A percentile compares a stretch with the other conserved stretches of the same genome.
Evolutionary conservation across 2,797 vertebrate genomes (phyloP).

Genomic region (Etheostoma nigrum): DNA sequence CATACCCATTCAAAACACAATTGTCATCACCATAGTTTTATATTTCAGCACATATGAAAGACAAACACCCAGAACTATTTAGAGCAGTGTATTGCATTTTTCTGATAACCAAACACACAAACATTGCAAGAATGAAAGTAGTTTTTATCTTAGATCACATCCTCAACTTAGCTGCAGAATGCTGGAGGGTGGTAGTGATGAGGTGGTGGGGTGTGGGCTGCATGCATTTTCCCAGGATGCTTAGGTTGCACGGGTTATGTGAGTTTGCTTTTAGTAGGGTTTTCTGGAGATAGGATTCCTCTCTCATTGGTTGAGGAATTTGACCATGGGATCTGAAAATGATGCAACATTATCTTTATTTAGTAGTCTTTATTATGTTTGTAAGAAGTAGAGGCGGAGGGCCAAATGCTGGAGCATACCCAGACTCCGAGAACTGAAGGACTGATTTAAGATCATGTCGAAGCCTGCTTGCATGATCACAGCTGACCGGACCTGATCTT

Average conservation of each 20-base stretch:
- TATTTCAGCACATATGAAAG: constrained; percentile 61
- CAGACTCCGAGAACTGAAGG: constrained; percentile 11
- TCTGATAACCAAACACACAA: constrained; percentile 58
- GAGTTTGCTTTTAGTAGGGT: constrained; percentile 64
- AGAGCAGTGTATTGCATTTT: constrained; percentile 25
- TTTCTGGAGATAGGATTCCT: constrained; percentile 63
- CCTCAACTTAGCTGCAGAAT: constrained; percentile 56
- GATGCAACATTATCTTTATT: constrained; percentile 39
- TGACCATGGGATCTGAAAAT: constrained; percentile 45
- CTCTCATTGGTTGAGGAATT: constrained; percentile 50
- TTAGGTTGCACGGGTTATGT: constrained; percentile 35
- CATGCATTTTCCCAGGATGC: constrained; percentile 69
- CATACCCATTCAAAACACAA: constrained; percentile 53
- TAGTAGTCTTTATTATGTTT: constrained; percentile 46
- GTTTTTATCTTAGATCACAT: constrained; percentile 57
- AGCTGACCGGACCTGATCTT: constrained; percentile 13
- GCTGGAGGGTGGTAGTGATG: not conserved
- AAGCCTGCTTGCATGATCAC: constrained; percentile 9
- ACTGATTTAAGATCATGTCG: constrained; percentile 20
- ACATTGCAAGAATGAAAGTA: constrained; percentile 1
- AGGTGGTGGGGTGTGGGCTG: constrained; percentile 2
- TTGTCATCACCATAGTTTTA: constrained; percentile 46
- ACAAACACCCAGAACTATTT: constrained; percentile 45
- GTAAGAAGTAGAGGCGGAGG: constrained; percentile 17
- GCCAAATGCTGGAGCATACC: constrained; percentile 16